These are phyloP conservation scores for Callipepla squamata DNA, from an alignment of 2,113 vertebrate genomes.

Conservation along the genomic window DNA sequence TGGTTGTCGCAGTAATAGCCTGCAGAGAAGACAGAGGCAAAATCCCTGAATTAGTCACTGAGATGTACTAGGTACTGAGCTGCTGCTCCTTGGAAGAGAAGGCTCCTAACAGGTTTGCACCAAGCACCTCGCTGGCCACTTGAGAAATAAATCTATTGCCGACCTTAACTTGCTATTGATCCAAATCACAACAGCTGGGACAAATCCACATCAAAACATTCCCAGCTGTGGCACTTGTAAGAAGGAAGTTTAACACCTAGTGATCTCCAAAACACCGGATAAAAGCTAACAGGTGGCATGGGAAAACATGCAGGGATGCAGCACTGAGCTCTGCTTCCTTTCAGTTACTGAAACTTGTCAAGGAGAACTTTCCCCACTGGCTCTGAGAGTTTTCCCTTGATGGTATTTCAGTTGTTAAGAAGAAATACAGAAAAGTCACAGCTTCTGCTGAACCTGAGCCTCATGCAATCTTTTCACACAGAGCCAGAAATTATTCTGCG, in stretches of 20 bases:
- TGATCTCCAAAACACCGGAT: neutral
- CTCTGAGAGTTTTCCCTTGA: neutral
- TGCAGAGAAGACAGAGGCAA: conserved; percentile 47
- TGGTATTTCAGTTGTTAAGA: neutral
- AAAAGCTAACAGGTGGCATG: neutral
- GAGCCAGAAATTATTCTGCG: neutral
- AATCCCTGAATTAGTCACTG: neutral
- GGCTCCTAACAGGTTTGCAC: neutral
- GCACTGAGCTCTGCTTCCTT: neutral
- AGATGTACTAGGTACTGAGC: neutral
- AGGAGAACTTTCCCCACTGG: neutral
- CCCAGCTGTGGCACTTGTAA: neutral
- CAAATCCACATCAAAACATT: neutral
- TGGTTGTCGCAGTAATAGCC: conserved; percentile 88
- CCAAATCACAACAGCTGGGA: neutral
- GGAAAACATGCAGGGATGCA: neutral
- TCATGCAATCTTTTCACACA: neutral
- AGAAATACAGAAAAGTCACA: neutral
- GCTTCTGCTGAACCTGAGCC: neutral
- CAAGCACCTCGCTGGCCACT: neutral
- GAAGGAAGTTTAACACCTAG: neutral
- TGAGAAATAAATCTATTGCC: neutral
- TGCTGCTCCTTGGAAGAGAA: neutral
- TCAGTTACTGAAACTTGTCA: neutral
- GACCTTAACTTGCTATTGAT: neutral